Base-by-base conservation (phyloP, 2,113 vertebrate genomes). In the Aythya baeri region DNA sequence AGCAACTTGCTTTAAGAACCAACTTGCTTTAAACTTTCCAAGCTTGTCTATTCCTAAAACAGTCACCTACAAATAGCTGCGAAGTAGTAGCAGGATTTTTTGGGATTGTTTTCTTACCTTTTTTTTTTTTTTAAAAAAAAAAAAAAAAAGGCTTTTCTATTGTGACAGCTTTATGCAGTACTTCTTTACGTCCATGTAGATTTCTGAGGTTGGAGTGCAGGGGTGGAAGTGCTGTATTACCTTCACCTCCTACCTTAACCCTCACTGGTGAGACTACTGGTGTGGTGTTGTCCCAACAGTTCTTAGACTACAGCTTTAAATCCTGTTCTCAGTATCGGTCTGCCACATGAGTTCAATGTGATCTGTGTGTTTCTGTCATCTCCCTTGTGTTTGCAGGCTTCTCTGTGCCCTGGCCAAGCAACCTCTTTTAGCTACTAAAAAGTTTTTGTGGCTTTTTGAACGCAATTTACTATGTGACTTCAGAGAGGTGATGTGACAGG, bases 21-120 rank as follows among this genome's bases (percentile, higher is more conserved):
- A n/a, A 3, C 26, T 62, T 44, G 9, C 5, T 83, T 83, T 50
- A 50, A 62, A 36, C 9, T 36, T 10, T 54, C 23, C 11, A 50
- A 38, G 50, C 43, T 13, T 62, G 15, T 43, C 31, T 18, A 17
- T 55, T 77, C 44, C 22, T 5, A 8, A 67, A 82, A 26, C 5
- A 13, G 2, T 68, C 4, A 6, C 5, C 32, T 41, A 25, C 7
- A 38, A 61, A 61, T 66, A 61, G 7, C 7, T 50, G 50, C 23
- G 12, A 50, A 49, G 9, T 16, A 70, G 49, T 9, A 31, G 5
- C 5, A 22, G 21, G 3, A 9, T 29, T 65, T 75, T 70, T 38
- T 13, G 15, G 1, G 21, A 55, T 2, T 1, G 3, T 7, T 61
- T 3, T 36, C 38, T 54, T 36, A 36, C 7, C 11, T 41, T 12